Conservation (phyloP, 2,888 invertebrate genomes). For the Dryadula phaetusa region DNA sequence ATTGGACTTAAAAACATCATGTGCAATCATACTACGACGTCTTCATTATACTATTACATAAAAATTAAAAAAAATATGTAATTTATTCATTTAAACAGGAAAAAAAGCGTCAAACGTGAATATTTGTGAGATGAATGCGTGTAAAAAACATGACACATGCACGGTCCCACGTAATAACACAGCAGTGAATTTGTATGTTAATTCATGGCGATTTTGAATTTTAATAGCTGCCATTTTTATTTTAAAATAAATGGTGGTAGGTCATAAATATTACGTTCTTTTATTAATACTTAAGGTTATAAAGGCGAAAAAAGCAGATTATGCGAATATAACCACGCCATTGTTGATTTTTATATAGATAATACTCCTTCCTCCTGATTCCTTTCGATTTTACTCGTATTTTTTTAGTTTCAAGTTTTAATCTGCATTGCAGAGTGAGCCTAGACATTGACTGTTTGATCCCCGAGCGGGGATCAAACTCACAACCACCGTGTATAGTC, state of each 20-base stretch:
- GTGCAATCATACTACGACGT: too few species aligned
- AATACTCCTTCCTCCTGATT: too few species aligned
- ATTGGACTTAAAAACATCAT: too few species aligned
- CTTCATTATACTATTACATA: too few species aligned
- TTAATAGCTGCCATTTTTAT: neutral
- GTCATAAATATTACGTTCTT: neutral
- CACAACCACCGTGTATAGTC: too few species aligned
- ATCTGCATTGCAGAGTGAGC: too few species aligned
- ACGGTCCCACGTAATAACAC: neutral
- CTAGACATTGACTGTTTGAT: too few species aligned
- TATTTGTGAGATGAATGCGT: constrained; percentile 15
- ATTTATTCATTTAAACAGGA: constrained; percentile 3
- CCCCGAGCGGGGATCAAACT: too few species aligned
- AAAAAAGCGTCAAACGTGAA: constrained; percentile 5
- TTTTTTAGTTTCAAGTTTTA: too few species aligned
- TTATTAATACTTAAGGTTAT: neutral
- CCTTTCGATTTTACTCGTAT: too few species aligned
- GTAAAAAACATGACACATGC: constrained; percentile 14
- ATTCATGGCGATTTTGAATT: constrained; percentile 8
- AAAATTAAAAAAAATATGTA: neutral
- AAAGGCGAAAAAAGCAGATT: neutral
- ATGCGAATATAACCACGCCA: neutral
- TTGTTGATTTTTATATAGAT: too few species aligned
- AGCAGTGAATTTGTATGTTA: constrained; percentile 8
- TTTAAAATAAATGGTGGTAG: neutral